Percentiles rank a stretch among this genome's conserved stretches.
These are phyloP conservation scores for Pseudococcus longispinus DNA, from an alignment of 2,888 invertebrate species.

Conservation along the genomic window DNA sequence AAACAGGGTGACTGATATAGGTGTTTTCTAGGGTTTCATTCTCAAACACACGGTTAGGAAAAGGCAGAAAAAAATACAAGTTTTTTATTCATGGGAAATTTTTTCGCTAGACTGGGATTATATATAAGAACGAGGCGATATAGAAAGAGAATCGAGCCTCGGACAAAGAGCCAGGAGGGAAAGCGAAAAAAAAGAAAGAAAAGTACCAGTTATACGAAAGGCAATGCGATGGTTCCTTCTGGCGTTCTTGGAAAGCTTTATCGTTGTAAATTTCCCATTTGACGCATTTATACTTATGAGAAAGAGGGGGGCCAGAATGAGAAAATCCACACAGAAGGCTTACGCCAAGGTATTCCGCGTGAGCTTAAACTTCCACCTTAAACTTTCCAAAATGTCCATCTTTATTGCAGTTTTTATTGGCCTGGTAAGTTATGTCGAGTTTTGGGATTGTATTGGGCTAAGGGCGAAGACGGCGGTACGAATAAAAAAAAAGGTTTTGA, in stretches of 20 bases:
- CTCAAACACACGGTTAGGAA: not conserved
- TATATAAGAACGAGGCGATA: not conserved
- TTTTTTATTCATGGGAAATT: conserved; percentile 34
- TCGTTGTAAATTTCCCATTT: conserved; percentile 32
- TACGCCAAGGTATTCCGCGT: not conserved
- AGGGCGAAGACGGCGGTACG: not conserved
- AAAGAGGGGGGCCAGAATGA: not conserved
- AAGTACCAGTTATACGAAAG: not conserved
- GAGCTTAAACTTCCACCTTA: conserved; percentile 7
- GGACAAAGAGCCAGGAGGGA: too few species aligned
- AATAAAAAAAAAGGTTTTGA: not conserved
- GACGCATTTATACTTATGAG: conserved; percentile 15
- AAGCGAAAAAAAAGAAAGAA: not conserved
- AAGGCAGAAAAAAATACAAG: not conserved
- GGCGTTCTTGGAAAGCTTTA: conserved; percentile 39
- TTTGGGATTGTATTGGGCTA: not conserved
- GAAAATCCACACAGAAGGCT: not conserved
- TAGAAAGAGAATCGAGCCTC: not conserved
- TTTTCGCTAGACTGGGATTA: conserved; percentile 4
- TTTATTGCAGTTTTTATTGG: conserved; percentile 45
- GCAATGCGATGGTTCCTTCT: not conserved
- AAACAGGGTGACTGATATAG: conserved; percentile 38
- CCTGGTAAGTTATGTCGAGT: conserved; percentile 2
- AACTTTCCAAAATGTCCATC: conserved; percentile 35
- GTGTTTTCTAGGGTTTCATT: conserved; percentile 29